Percentiles rank a stretch among this genome's conserved stretches.
phyloP scores from a whole-genome alignment of 2,888 invertebrate genomes.

The Scrobipalpa costella region DNA sequence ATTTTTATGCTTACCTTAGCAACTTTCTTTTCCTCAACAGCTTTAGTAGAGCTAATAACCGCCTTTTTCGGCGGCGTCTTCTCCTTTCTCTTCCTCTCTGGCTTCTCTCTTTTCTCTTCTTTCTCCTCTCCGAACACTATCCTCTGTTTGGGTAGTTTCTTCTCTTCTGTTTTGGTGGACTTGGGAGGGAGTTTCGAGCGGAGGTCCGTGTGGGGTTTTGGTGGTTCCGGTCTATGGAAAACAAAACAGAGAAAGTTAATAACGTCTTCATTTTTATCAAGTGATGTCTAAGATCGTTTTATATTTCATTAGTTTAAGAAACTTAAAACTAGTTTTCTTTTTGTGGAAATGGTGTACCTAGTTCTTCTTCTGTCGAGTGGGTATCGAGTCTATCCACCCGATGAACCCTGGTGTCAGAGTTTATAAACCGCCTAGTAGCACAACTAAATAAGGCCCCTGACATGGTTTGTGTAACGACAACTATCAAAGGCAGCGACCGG shows the following conservation, averaged over 20 bases:
- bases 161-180: conserved; percentile 32
- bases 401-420: no score
- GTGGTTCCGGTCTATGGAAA: conserved; percentile 31
- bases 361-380: no score
- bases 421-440: no score
- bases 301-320: no score
- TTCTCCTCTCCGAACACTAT: conserved; percentile 58
- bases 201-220: conserved; percentile 51
- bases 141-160: conserved; percentile 55
- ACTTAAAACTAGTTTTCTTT: no score
- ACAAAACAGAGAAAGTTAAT: neutral
- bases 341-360: no score
- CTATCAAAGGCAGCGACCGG: no score
- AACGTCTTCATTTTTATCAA: neutral
- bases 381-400: no score
- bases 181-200: conserved; percentile 54
- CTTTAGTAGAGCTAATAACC: conserved; percentile 55
- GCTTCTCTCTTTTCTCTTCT: conserved; percentile 49
- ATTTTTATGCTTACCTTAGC: conserved; percentile 43
- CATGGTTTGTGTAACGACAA: no score
- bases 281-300: no score
- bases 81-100: conserved; percentile 46
- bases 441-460: no score
- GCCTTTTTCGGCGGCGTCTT: conserved; percentile 57
- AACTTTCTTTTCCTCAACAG: conserved; percentile 45